Conservation (phyloP, 1,140 invertebrate genomes). For the Musca domestica region DNA sequence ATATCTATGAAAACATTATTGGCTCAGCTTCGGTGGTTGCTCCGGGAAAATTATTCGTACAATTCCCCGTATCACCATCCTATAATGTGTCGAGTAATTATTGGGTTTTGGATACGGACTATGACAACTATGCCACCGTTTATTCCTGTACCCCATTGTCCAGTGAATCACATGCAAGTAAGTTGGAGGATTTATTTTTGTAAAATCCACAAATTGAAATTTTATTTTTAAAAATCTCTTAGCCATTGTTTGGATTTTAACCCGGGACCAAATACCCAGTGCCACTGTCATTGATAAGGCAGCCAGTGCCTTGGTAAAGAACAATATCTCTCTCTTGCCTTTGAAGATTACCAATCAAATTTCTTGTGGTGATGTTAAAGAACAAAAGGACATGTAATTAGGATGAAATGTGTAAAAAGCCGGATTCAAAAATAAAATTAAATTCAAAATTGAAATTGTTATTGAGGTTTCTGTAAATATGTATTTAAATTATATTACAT, state of each 20-base stretch:
- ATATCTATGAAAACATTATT: background rate
- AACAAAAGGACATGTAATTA: no score
- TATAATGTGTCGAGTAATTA: slow-evolving; percentile 21
- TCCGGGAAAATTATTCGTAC: slow-evolving; percentile 19
- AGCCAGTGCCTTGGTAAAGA: background rate
- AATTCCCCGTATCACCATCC: slow-evolving; percentile 11
- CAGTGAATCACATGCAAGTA: background rate
- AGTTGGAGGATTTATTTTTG: slow-evolving; percentile 6
- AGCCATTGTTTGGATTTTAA: slow-evolving; percentile 25
- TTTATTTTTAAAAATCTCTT: background rate
- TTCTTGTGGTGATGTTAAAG: background rate
- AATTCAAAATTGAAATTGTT: no score
- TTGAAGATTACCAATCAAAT: slow-evolving; percentile 17
- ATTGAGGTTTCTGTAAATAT: no score
- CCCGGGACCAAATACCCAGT: background rate
- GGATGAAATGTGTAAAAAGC: no score
- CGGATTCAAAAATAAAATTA: no score
- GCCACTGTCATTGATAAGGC: background rate
- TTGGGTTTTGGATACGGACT: slow-evolving; percentile 26
- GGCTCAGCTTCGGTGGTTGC: slow-evolving; percentile 11
- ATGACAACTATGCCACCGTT: slow-evolving; percentile 22
- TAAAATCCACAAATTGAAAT: background rate
- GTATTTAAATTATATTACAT: no score
- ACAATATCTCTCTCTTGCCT: background rate
- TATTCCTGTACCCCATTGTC: slow-evolving; percentile 8